Conservation (phyloP, 2,888 invertebrate genomes). For the Ectropis crepuscularia region DNA sequence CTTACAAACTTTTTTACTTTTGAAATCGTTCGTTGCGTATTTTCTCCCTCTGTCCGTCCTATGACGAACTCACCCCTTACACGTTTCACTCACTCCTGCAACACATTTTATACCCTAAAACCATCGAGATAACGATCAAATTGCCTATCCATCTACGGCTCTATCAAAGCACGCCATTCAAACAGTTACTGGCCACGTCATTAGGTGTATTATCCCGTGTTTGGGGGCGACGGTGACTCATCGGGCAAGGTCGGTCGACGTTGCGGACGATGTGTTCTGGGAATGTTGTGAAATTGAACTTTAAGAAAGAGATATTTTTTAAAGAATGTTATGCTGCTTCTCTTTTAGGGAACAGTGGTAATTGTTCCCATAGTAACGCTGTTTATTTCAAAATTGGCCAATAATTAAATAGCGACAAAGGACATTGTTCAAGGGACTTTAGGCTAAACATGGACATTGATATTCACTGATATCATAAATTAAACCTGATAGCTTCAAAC, state of each 20-base stretch:
- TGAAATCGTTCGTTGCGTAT: too few species aligned
- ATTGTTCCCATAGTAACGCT: too few species aligned
- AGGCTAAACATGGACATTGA: too few species aligned
- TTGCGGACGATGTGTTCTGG: conserved; percentile 15
- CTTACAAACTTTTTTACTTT: too few species aligned
- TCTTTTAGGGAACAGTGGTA: too few species aligned
- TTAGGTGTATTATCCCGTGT: conserved; percentile 22
- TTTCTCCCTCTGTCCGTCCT: neutral
- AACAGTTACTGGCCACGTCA: conserved; percentile 31
- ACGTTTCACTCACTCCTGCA: conserved; percentile 12
- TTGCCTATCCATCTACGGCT: conserved; percentile 28
- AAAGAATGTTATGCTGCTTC: too few species aligned
- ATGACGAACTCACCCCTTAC: conserved; percentile 11
- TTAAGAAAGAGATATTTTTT: neutral
- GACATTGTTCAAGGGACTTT: too few species aligned
- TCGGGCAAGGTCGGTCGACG: conserved; percentile 33
- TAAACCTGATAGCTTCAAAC: too few species aligned
- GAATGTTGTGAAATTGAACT: conserved; percentile 13
- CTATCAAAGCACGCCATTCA: conserved; percentile 21
- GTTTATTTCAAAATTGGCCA: too few species aligned
- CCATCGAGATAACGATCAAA: conserved; percentile 36
- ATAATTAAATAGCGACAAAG: too few species aligned
- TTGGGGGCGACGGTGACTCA: conserved; percentile 33
- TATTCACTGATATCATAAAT: too few species aligned
- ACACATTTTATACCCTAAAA: conserved; percentile 29